phyloP scores from a whole-genome alignment of 2,888 invertebrate species.

The Cheilosia impressa region DNA sequence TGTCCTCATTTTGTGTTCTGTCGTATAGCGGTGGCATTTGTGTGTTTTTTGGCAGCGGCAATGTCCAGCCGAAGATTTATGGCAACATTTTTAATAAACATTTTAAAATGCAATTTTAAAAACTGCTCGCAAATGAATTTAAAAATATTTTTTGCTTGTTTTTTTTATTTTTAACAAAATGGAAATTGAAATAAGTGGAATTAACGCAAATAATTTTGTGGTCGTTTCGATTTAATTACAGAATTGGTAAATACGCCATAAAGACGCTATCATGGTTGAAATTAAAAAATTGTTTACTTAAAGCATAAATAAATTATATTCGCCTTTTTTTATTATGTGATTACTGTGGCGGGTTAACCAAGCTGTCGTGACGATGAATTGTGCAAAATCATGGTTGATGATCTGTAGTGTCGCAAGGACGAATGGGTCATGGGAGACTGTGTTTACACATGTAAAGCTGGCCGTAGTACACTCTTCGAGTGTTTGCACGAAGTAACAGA shows the following conservation, averaged over 20 bases:
- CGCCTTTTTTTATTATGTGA: constrained; percentile 3
- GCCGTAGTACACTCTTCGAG: no score
- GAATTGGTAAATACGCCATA: constrained; percentile 21
- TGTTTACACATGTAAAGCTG: no score
- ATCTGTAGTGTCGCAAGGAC: no score
- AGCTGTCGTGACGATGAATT: no score
- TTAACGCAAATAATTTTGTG: constrained; percentile 63
- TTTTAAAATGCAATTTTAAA: constrained; percentile 64
- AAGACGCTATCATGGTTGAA: constrained; percentile 28
- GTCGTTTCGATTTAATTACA: constrained; percentile 66
- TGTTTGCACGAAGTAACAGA: no score
- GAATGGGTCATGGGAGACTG: no score
- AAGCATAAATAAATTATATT: constrained; percentile 5
- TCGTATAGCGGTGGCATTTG: constrained; percentile 18
- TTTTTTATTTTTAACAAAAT: not conserved
- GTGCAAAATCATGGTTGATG: no score
- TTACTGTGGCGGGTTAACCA: not conserved
- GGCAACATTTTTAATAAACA: constrained; percentile 71
- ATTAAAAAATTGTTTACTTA: constrained; percentile 4
- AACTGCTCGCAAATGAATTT: constrained; percentile 61
- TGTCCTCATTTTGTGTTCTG: constrained; percentile 66
- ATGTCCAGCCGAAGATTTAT: constrained; percentile 64
- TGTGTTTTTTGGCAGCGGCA: constrained; percentile 30
- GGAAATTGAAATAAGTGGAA: constrained; percentile 63
- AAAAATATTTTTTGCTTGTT: constrained; percentile 24